A percentile compares a stretch with the other conserved stretches of the same genome.
Evolutionary conservation across 37 sponge, comb jelly and placozoan genomes (phyloP).

Genomic region (Petrosia ficiformis): DNA sequence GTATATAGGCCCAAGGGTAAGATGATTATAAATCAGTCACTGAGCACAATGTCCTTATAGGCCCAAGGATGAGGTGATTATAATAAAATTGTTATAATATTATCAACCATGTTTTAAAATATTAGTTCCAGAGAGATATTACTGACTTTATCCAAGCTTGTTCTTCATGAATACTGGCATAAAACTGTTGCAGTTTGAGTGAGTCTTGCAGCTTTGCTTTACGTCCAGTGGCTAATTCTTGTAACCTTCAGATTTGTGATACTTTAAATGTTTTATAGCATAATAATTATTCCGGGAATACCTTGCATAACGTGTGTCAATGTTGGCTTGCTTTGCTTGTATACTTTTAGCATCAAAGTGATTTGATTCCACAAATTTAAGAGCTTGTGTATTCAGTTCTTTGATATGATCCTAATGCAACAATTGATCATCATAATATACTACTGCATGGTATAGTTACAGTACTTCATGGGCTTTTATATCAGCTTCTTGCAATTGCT

Average conservation of each 20-base stretch:
- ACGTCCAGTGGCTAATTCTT: conserved; percentile 52
- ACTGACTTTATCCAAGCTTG: conserved; percentile 84
- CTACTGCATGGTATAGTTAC: background rate
- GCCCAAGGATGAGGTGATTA: no score
- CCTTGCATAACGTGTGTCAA: conserved; percentile 64
- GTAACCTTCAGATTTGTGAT: conserved; percentile 38
- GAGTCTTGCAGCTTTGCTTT: conserved; percentile 63
- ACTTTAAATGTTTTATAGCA: background rate
- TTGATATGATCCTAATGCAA: conserved; percentile 52
- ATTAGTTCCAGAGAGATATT: background rate
- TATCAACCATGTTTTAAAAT: background rate
- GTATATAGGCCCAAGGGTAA: no score
- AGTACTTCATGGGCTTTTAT: conserved; percentile 78
- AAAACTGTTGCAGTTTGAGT: conserved; percentile 84
- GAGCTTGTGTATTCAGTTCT: conserved; percentile 78
- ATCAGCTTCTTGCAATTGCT: conserved; percentile 73
- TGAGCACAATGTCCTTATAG: no score
- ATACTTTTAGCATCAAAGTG: conserved; percentile 93
- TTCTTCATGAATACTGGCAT: conserved; percentile 80
- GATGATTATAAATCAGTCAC: no score
- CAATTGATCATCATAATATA: background rate
- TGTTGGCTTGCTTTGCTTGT: conserved; percentile 54
- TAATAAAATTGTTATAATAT: no score
- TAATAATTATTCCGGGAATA: background rate
- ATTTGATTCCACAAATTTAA: conserved; percentile 63